Conservation (phyloP, 2,888 invertebrate species). For the Argyresthia goedartella region DNA sequence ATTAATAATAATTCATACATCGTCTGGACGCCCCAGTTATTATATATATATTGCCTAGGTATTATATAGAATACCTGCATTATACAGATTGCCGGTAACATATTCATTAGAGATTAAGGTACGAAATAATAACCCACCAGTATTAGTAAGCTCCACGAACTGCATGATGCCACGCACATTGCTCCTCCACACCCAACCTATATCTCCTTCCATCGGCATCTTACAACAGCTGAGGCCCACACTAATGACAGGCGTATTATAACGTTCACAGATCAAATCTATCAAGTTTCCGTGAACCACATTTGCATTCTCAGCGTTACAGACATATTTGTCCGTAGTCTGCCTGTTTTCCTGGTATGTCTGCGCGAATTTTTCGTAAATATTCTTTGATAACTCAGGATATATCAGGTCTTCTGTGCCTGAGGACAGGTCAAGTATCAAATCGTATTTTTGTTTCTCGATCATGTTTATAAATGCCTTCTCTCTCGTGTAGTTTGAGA, state of each 20-base stretch:
- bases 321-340: slow-evolving; percentile 37
- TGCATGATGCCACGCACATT: slow-evolving; percentile 75
- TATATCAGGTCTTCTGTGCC: slow-evolving; percentile 76
- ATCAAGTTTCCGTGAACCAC: slow-evolving; percentile 59
- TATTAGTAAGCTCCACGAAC: slow-evolving; percentile 72
- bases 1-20: too few species aligned
- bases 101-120: too few species aligned
- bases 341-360: slow-evolving; percentile 48
- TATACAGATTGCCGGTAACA: too few species aligned
- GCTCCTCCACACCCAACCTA: slow-evolving; percentile 81
- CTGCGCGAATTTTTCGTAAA: slow-evolving; percentile 63
- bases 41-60: too few species aligned
- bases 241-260: slow-evolving; percentile 76
- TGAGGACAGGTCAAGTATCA: slow-evolving; percentile 80
- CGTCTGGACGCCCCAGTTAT: too few species aligned
- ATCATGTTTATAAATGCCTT: slow-evolving; percentile 76
- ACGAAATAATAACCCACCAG: slow-evolving; percentile 64
- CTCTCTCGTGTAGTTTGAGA: slow-evolving; percentile 57
- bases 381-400: slow-evolving; percentile 43
- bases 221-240: slow-evolving; percentile 86
- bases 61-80: too few species aligned
- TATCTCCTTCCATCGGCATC: slow-evolving; percentile 76
- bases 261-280: slow-evolving; percentile 73
- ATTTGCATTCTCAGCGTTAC: slow-evolving; percentile 24
- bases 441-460: slow-evolving; percentile 76